Evolutionary conservation across 2,888 invertebrate species (phyloP), one percentile per base, ranked within the genome.

Genomic region (Adelognathus sp.): DNA sequence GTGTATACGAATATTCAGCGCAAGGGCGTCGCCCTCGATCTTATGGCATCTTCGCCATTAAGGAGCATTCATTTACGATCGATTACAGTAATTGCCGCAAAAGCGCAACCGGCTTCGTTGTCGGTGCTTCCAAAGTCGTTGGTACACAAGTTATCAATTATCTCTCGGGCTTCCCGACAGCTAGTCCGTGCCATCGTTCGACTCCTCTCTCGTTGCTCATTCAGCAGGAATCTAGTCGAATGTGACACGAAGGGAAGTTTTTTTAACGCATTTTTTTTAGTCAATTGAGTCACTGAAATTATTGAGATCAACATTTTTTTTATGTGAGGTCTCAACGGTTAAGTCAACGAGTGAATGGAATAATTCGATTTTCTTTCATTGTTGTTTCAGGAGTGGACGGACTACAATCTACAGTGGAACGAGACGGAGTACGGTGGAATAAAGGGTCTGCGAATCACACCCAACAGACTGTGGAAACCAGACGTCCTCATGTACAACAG

Each of bases 401-500:
- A 99, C 93, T 97, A 98, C 93, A 99, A 98, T 92, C 94, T 99
- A 87, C 94, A 96, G 89, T 99, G 99, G 99, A 98, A 99, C 92
- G 97, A 97, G 91, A 94, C 96, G 77, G 98, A 99, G 89, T 99
- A 97, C 91, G 98, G 98, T 41, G 97, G 97, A 70, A 97, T 99
- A 71, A 97, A 97, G 92, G 98, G 97, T 91, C 95, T 99, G 79
- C 94, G 98, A 89, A 97, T 99, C 91, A 98, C 98, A 82, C 97
- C 98, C 64, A 96, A 96, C 92, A 96, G 97, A 92, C 94, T 99
- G 82, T 99, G 99, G 99, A 98, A 97, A 92, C 99, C 99, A 82
- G 99, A 99, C 93, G 97, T 99, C 88, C 96, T 99, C 84, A 98
- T 99, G 97, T 99, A 99, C 93, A 99, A 99, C 95, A 99, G 99